Conservation (phyloP, 1,140 invertebrate species). For the Procambarus virginalis region DNA sequence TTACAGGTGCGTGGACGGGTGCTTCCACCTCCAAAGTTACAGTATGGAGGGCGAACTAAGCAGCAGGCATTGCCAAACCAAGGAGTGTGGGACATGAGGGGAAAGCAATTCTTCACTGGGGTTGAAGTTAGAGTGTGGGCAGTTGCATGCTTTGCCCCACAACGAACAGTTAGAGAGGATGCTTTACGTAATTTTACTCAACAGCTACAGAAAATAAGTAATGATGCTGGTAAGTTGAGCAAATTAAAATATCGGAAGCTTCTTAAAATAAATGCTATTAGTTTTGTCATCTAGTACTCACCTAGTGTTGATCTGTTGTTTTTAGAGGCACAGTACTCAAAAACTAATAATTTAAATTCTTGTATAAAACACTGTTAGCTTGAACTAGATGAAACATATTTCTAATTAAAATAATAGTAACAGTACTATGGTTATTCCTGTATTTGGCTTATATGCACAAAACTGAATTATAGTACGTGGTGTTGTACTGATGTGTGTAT, state of each 20-base stretch:
- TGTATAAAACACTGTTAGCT: too few species aligned
- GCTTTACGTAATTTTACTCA: constrained; percentile 95
- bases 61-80: constrained; percentile 97
- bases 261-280: too few species aligned
- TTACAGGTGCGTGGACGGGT: constrained; percentile 88
- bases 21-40: constrained; percentile 97
- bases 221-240: constrained; percentile 99
- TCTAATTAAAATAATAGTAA: too few species aligned
- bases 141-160: constrained; percentile 99
- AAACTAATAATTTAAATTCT: too few species aligned
- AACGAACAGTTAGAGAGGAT: constrained; percentile 97
- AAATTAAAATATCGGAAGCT: constrained; percentile 75
- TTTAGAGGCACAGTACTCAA: too few species aligned
- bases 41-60: constrained; percentile 97
- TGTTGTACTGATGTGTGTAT: too few species aligned
- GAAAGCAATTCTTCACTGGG: constrained; percentile 99
- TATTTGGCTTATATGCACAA: too few species aligned
- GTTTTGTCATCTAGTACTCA: too few species aligned
- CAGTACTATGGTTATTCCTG: too few species aligned
- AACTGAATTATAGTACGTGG: too few species aligned
- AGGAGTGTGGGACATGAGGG: constrained; percentile 99
- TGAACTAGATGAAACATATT: too few species aligned
- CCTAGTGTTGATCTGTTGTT: too few species aligned
- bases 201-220: constrained; percentile 98
- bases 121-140: constrained; percentile 99